Evolutionary conservation across 2,113 vertebrate species (phyloP).

Genomic region (Phasianus colchicus): DNA sequence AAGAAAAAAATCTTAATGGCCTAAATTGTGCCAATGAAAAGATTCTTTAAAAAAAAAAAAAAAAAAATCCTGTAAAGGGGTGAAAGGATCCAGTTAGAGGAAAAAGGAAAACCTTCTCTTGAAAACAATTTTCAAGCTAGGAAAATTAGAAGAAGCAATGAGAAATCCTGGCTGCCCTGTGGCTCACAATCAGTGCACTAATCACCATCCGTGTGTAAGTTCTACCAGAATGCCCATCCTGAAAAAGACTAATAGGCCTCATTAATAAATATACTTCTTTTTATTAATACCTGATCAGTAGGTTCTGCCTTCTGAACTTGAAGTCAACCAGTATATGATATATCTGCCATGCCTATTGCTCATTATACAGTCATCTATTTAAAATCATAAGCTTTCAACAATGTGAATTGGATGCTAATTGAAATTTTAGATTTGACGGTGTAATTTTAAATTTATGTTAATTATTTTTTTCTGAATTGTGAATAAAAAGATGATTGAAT

Average conservation of each 20-base stretch:
- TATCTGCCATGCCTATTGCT: neutral
- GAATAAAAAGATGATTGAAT: neutral
- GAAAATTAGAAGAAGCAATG: neutral
- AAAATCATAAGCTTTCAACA: neutral
- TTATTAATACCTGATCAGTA: neutral
- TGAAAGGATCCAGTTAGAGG: neutral
- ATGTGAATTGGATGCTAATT: neutral
- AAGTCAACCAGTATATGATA: neutral
- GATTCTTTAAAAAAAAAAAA: neutral
- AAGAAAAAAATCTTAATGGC: neutral
- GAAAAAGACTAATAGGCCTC: neutral
- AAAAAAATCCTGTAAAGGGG: neutral
- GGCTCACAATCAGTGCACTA: neutral
- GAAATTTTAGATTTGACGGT: neutral
- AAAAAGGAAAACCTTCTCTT: neutral
- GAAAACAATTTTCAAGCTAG: neutral
- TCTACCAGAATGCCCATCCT: neutral
- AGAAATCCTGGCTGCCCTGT: neutral
- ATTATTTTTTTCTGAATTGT: neutral
- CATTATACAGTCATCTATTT: neutral
- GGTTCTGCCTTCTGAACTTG: neutral
- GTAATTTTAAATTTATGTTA: neutral
- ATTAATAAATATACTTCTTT: accelerated
- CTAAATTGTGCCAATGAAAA: neutral
- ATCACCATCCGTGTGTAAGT: neutral